Percentiles rank a stretch among this genome's conserved stretches.
Conservation (phyloP, 2,797 vertebrate genomes). For the Amniataba percoides region DNA sequence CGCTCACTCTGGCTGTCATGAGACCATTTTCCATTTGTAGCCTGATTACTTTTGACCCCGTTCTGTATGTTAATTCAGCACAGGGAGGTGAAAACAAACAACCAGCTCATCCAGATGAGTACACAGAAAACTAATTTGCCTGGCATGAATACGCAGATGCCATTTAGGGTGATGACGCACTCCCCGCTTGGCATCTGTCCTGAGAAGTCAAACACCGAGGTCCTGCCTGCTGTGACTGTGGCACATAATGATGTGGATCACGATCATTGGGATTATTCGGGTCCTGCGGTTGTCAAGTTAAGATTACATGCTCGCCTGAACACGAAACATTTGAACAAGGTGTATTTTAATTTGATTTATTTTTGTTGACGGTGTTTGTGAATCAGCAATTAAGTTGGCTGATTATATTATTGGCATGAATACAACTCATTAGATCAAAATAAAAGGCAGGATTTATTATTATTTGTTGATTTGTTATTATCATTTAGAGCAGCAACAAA, state of each 20-base stretch:
- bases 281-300: neutral
- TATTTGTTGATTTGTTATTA: too few relatives aligned
- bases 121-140: slow-evolving; percentile 48
- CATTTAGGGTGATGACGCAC: slow-evolving; percentile 32
- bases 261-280: neutral
- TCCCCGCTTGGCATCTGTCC: slow-evolving; percentile 8
- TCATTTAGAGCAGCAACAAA: neutral
- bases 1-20: slow-evolving; percentile 22
- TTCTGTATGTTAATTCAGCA: slow-evolving; percentile 59
- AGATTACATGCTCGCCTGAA: neutral
- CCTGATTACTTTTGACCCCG: slow-evolving; percentile 64
- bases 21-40: slow-evolving; percentile 34
- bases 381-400: neutral
- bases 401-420: neutral
- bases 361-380: neutral
- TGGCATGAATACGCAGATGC: slow-evolving; percentile 39
- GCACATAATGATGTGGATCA: neutral
- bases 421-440: neutral
- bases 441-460: neutral
- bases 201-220: neutral
- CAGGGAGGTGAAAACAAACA: slow-evolving; percentile 2
- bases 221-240: slow-evolving; percentile 8
- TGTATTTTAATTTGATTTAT: slow-evolving; percentile 4
- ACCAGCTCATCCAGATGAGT: slow-evolving; percentile 38
- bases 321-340: neutral